These are phyloP conservation scores for Pseudomyrmex gracilis DNA, from an alignment of 1,140 invertebrate species.

Conservation along the genomic window DNA sequence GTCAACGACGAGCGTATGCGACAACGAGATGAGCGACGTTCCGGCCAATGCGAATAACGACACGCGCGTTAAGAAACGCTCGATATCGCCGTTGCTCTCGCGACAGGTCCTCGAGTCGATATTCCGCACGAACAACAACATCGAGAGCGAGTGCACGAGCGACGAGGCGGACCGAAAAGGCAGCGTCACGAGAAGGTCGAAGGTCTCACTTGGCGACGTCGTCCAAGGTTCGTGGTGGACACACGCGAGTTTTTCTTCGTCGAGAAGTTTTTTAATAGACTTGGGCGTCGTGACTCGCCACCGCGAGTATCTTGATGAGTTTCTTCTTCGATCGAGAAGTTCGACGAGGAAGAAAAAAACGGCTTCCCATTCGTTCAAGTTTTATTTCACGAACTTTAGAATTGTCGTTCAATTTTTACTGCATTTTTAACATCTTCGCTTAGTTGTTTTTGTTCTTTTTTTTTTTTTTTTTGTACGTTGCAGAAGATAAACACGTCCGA, in stretches of 20 bases:
- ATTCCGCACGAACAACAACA: slow-evolving; percentile 83
- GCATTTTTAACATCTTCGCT: too few relatives aligned
- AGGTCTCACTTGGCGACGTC: slow-evolving; percentile 75
- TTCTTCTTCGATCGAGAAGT: too few relatives aligned
- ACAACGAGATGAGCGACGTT: slow-evolving; percentile 82
- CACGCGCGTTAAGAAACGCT: slow-evolving; percentile 70
- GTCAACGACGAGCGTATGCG: slow-evolving; percentile 84
- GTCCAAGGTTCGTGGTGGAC: slow-evolving; percentile 73
- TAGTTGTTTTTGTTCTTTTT: too few relatives aligned
- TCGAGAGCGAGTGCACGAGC: slow-evolving; percentile 78
- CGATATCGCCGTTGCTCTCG: slow-evolving; percentile 81
- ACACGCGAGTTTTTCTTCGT: background rate
- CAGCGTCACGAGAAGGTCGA: slow-evolving; percentile 67
- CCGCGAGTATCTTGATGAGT: too few relatives aligned
- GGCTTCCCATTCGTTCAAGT: too few relatives aligned
- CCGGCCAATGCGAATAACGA: slow-evolving; percentile 79
- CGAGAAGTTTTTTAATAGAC: background rate
- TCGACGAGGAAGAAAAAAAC: too few relatives aligned
- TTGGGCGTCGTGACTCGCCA: too few relatives aligned
- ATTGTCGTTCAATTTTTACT: too few relatives aligned
- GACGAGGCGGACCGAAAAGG: slow-evolving; percentile 70
- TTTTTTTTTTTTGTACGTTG: slow-evolving; percentile 32
- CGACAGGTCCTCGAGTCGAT: slow-evolving; percentile 82
- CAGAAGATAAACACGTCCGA: slow-evolving; percentile 84
- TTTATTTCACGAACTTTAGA: too few relatives aligned